Evolutionary conservation across 2,113 vertebrate species (phyloP), one percentile per base, ranked within the genome.

Genomic region (Morone saxatilis): DNA sequence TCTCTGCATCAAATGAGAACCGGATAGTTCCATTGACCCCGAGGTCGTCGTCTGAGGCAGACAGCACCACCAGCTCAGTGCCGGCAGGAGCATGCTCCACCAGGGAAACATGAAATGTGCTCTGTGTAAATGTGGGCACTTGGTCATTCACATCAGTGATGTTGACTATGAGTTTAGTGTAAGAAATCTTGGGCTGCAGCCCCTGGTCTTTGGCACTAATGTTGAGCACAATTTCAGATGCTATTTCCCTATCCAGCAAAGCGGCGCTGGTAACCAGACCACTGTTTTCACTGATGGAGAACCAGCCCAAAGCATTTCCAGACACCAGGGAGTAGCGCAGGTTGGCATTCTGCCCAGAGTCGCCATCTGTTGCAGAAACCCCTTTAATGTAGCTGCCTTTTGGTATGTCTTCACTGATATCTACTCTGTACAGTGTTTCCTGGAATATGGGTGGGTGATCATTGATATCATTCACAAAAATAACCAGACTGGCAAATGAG

Each of bases 401-500:
- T 6, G 98, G 98, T 62, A 97, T 95, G 66, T 98, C 98, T 90
- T 99, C 98, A 1, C 97, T 97, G 92, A 99, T 96, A 82, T 97
- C 96, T 67, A 98, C 98, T 68, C 94, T 90, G 93, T 99, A 99
- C 86, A 97, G 93, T 0, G 94, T 93, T 88, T 98, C 96, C 59
- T 97, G 96, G 5, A 99, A 99, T 80, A 98, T 96, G 0, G 98
- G 98, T 0, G 98, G 97, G 91, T 99, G 98, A 90, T 99, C 98
- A 0, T 99, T 99, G 85, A 99, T 97, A 90, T 99, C 98, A 4
- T 99, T 99, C 63, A 99, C 97, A 72, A 98, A 98, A 87, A 99
- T 99, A 77, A 99, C 96, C 85, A 99, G 88, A 89, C 98, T 99
- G 47, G 98, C 98, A 40, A 97, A 97, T 0, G 98, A 99, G 0